phyloP scores from a whole-genome alignment of 2,797 vertebrate genomes.

The Spinus olivaceus region DNA sequence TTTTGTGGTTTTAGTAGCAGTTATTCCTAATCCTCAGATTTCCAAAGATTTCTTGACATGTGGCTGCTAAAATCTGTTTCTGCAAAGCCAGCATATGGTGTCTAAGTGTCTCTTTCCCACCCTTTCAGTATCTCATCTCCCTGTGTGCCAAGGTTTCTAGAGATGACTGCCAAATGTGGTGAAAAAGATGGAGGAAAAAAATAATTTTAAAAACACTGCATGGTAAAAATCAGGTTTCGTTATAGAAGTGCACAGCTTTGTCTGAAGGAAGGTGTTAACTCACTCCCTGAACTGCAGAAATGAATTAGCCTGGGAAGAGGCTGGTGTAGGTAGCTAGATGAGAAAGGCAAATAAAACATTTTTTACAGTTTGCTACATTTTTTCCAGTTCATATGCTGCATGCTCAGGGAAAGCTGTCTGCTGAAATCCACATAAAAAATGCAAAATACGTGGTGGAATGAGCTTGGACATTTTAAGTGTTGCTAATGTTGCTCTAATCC shows the following conservation, averaged over 20 bases:
- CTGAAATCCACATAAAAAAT: conserved; percentile 13
- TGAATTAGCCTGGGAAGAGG: background rate
- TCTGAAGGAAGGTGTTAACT: background rate
- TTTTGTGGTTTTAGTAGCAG: background rate
- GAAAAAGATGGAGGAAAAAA: background rate
- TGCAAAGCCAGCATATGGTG: background rate
- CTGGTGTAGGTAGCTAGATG: background rate
- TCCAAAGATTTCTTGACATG: background rate
- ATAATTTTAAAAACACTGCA: background rate
- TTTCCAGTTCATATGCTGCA: background rate
- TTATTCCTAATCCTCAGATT: background rate
- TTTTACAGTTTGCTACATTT: background rate
- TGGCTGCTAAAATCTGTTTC: background rate
- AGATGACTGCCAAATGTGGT: background rate
- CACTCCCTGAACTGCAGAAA: background rate
- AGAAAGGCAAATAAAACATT: background rate
- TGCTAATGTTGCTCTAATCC: background rate
- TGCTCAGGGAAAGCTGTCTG: background rate
- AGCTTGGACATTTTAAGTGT: background rate
- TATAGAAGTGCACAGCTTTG: background rate
- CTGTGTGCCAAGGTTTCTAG: background rate
- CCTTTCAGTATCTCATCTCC: background rate
- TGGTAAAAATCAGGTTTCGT: background rate
- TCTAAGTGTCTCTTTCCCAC: background rate
- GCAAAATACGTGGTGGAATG: background rate